Conservation (phyloP, 2,113 vertebrate genomes). For the Xenotilapia caudafasciata region DNA sequence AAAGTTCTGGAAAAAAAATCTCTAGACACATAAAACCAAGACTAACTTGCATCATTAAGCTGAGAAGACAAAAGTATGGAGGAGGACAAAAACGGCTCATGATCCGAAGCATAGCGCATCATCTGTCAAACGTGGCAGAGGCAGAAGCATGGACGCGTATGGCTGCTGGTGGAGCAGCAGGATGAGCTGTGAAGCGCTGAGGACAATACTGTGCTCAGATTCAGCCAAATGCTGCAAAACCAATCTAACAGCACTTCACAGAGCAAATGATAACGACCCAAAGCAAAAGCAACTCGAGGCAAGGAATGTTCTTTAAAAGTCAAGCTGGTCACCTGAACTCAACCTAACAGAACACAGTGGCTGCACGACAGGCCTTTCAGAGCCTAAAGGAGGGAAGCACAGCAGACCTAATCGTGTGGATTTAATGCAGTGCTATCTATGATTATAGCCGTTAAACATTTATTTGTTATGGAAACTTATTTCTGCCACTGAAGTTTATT, state of each 20-base stretch:
- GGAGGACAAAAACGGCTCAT: not conserved
- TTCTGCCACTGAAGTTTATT: not conserved
- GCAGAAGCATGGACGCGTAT: fast-evolving
- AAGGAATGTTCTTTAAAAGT: not conserved
- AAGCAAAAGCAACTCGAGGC: not conserved
- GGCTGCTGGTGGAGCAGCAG: not conserved
- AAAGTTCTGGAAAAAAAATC: not conserved
- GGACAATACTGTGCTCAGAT: not conserved
- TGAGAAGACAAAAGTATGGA: not conserved
- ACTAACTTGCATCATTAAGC: not conserved
- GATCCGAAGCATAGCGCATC: not conserved
- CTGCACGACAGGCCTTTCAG: not conserved
- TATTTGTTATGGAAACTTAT: not conserved
- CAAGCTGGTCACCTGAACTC: not conserved
- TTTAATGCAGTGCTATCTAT: not conserved
- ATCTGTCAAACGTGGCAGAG: not conserved
- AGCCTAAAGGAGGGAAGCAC: not conserved
- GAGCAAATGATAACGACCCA: not conserved
- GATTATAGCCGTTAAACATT: not conserved
- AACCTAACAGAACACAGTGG: not conserved
- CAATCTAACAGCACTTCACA: not conserved
- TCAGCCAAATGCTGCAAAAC: not conserved
- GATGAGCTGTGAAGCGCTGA: not conserved
- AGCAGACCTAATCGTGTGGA: not conserved
- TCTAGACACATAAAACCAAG: fast-evolving